phyloP scores from a whole-genome alignment of 2,797 vertebrate genomes.

The Lindbergichthys nudifrons region DNA sequence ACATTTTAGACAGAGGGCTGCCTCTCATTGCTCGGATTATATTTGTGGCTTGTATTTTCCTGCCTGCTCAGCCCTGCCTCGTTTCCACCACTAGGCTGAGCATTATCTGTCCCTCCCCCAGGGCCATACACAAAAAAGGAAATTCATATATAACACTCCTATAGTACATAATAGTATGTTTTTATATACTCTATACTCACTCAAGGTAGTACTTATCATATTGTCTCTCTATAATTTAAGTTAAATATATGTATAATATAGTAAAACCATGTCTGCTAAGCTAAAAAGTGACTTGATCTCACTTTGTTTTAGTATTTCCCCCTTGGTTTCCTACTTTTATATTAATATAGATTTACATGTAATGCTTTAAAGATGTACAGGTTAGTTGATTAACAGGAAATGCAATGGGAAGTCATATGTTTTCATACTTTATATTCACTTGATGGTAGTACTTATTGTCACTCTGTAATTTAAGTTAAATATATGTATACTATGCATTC shows the following conservation, averaged over 20 bases:
- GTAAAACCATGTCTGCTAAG: background rate
- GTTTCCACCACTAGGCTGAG: slow-evolving; percentile 67
- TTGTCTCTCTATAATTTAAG: slow-evolving; percentile 42
- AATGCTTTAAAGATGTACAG: background rate
- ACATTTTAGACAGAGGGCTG: slow-evolving; percentile 60
- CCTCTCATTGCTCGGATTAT: slow-evolving; percentile 67
- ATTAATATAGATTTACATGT: no score
- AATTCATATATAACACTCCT: slow-evolving; percentile 27
- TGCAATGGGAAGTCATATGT: background rate
- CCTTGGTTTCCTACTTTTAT: background rate
- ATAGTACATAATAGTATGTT: slow-evolving; percentile 52
- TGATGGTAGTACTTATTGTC: no score
- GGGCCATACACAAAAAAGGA: slow-evolving; percentile 16
- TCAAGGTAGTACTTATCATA: slow-evolving; percentile 28
- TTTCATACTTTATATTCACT: no score
- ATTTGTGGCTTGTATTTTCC: slow-evolving; percentile 77
- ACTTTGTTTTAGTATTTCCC: background rate
- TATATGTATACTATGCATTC: no score
- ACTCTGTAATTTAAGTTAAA: no score
- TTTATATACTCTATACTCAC: slow-evolving; percentile 11
- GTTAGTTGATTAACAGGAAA: background rate
- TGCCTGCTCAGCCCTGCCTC: slow-evolving; percentile 55
- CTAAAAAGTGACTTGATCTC: background rate
- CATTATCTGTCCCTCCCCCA: slow-evolving; percentile 61
- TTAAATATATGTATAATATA: slow-evolving; percentile 35